Conservation (phyloP, 2,113 vertebrate genomes). For the Lynx canadensis region DNA sequence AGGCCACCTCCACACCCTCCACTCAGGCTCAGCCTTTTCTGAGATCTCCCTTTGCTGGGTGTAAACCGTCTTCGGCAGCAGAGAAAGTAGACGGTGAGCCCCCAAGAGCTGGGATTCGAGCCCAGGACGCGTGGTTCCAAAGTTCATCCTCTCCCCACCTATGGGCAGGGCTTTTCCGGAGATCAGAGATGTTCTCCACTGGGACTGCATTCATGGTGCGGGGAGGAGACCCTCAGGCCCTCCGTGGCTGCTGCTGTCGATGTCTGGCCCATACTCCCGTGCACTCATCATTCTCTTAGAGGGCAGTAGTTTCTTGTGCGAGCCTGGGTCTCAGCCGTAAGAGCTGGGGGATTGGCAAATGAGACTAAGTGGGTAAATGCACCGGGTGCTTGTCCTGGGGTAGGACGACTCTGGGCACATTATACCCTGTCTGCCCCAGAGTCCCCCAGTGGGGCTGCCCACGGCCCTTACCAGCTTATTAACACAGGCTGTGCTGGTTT, state of each 20-base stretch:
- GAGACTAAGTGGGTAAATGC: background rate
- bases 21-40: background rate
- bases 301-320: background rate
- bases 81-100: background rate
- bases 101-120: background rate
- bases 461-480: background rate
- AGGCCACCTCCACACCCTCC: background rate
- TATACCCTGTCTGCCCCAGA: background rate
- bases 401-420: background rate
- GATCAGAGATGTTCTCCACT: background rate
- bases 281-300: too few species aligned
- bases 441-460: background rate
- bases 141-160: background rate
- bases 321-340: background rate
- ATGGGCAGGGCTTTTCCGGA: background rate
- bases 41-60: background rate
- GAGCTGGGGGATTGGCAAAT: background rate
- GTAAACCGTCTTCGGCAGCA: background rate
- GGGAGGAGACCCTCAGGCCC: background rate
- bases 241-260: rapidly evolving
- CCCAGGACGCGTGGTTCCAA: background rate
- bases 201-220: rapidly evolving
- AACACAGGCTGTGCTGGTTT: background rate
- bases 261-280: rapidly evolving
- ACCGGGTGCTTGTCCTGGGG: background rate